Evolutionary conservation across 2,113 vertebrate genomes (phyloP), one percentile per base, ranked within the genome.

Genomic region (Anhinga rufa): DNA sequence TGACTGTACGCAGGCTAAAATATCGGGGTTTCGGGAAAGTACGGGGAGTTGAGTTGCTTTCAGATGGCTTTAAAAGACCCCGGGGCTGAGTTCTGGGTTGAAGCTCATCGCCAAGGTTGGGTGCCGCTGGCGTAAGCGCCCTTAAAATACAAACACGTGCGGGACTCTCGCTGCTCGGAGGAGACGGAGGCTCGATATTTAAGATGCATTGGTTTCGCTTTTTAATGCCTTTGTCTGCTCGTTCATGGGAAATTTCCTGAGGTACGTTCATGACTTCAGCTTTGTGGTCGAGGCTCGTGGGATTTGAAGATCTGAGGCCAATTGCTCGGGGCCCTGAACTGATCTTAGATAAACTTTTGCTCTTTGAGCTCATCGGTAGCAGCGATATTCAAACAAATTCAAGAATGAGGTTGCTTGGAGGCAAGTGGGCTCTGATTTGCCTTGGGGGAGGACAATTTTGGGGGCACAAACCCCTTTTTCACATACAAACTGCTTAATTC

Each of bases 111-210:
- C 25, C 4, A 3, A 25, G 20, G 6, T 14, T 24, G 46, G 22
- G 28, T 1, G 7, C 24, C 6, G 10, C 26, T 6, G 10, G 16
- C 6, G 1, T 42, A 12, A 52, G 9, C 3, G 13, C 26, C 48
- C 25, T 52, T 19, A 54, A 51, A 60, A 25, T 29, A 9, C 2
- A 14, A 32, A 32, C 28, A 3, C 3, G 0, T 4, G 34, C 0
- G 10, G 80, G 26, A 25, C 13, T 57, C 18, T 14, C 6, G 6
- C 42, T 32, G 42, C 42, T 69, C 7, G 4, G 28, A 17, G 14
- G 40, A 22, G 61, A 10, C 21, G 0, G 4, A 25, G 10, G 28
- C 79, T 38, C 10, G 3, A 3, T 22, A 15, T 17, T 28, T 28
- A 11, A 40, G n/a, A 10, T 6, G 28, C 10, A 5, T 16, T 8